These are phyloP conservation scores for Periparus ater DNA, from an alignment of 2,797 vertebrate species.

Conservation along the genomic window DNA sequence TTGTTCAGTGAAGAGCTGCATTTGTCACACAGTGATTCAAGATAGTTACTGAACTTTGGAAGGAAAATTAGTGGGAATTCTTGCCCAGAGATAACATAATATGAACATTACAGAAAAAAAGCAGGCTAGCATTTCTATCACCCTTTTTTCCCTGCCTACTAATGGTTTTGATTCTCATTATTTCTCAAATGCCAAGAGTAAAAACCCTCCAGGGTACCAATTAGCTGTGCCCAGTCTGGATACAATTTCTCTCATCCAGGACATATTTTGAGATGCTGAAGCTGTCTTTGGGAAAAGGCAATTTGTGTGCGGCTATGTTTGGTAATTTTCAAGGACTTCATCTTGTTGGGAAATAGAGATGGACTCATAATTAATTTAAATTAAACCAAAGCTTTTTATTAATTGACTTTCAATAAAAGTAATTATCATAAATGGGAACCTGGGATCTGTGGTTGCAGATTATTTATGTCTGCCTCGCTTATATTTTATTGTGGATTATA, in stretches of 20 bases:
- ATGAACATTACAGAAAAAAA: slow-evolving; percentile 40
- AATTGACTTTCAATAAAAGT: slow-evolving; percentile 45
- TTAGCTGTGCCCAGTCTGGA: slow-evolving; percentile 60
- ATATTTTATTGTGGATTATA: not conserved
- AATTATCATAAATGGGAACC: slow-evolving; percentile 22
- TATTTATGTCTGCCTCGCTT: not conserved
- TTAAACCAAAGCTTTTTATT: slow-evolving; percentile 57
- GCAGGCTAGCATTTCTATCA: slow-evolving; percentile 1
- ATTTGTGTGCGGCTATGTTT: slow-evolving; percentile 72
- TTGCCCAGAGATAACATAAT: slow-evolving; percentile 44
- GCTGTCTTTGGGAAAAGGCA: slow-evolving; percentile 71
- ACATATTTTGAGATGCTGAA: slow-evolving; percentile 45
- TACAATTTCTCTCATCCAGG: slow-evolving; percentile 31
- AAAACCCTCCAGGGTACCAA: slow-evolving; percentile 69
- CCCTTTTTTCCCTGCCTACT: slow-evolving; percentile 42
- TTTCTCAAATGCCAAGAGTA: slow-evolving; percentile 63
- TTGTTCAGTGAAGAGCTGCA: not conserved
- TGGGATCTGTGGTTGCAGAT: slow-evolving; percentile 15
- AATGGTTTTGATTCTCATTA: slow-evolving; percentile 68
- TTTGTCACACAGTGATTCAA: not conserved
- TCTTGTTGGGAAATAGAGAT: slow-evolving; percentile 34
- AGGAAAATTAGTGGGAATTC: slow-evolving; percentile 31
- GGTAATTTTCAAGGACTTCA: slow-evolving; percentile 56
- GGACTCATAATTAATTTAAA: slow-evolving; percentile 58
- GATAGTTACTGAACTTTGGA: not conserved